phyloP scores from a whole-genome alignment of 2,888 invertebrate species.

The Xanthorhoe designata region DNA sequence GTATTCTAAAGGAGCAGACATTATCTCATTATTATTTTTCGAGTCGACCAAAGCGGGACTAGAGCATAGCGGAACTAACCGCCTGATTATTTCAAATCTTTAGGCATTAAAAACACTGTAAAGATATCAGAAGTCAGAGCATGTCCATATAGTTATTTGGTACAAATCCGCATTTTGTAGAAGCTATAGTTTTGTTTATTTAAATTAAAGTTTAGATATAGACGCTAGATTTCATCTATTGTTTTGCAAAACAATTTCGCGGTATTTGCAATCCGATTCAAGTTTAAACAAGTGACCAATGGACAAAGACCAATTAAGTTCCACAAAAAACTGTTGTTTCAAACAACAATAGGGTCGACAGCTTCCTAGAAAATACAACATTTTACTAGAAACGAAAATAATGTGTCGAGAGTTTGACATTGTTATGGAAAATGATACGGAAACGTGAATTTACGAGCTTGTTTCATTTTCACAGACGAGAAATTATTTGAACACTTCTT shows the following conservation, averaged over 20 bases:
- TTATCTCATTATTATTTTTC: no score
- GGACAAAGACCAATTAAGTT: constrained; percentile 7
- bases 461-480: constrained; percentile 54
- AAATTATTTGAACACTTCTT: constrained; percentile 70
- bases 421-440: constrained; percentile 69
- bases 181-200: no score
- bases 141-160: no score
- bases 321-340: constrained; percentile 7
- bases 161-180: no score
- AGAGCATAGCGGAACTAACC: no score
- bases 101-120: no score
- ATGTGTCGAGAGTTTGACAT: constrained; percentile 67
- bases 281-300: constrained; percentile 1
- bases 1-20: no score
- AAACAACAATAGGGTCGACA: constrained; percentile 8
- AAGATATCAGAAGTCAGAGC: no score
- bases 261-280: constrained; percentile 5
- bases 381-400: constrained; percentile 55
- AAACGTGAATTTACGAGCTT: constrained; percentile 67
- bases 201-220: no score
- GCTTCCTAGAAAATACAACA: constrained; percentile 30
- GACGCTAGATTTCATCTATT: no score
- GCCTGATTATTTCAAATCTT: no score
- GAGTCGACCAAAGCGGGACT: no score
- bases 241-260: background rate